Evolutionary conservation across 2,113 vertebrate species (phyloP).

Genomic region (Toxostoma redivivum): DNA sequence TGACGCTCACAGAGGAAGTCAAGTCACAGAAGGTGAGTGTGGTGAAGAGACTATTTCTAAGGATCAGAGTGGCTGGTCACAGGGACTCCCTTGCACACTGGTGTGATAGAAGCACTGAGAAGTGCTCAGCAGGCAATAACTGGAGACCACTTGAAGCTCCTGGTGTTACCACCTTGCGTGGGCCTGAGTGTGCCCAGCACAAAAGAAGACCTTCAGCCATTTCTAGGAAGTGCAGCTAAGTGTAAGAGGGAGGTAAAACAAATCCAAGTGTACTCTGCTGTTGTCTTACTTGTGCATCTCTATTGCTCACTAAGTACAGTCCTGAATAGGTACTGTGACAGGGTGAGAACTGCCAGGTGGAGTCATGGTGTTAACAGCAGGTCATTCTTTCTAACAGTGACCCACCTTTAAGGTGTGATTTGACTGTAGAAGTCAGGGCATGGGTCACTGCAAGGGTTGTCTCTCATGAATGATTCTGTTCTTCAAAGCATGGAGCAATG

Average conservation of each 20-base stretch:
- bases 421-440: not conserved
- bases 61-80: not conserved
- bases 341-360: not conserved
- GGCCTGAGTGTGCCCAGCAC: not conserved
- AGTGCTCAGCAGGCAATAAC: not conserved
- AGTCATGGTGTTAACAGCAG: not conserved
- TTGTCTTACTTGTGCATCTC: not conserved
- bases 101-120: not conserved
- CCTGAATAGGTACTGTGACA: not conserved
- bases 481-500: not conserved
- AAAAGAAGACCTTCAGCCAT: not conserved
- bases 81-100: not conserved
- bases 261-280: not conserved
- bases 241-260: not conserved
- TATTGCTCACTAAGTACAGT: not conserved
- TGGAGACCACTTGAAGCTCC: not conserved
- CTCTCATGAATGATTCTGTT: not conserved
- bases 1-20: constrained; percentile 81
- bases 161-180: not conserved
- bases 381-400: not conserved
- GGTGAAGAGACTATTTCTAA: not conserved
- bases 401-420: not conserved
- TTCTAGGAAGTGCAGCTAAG: not conserved
- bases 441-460: not conserved
- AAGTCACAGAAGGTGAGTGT: constrained; percentile 88